phyloP scores from a whole-genome alignment of 2,113 vertebrate genomes.

The Prunella himalayana region DNA sequence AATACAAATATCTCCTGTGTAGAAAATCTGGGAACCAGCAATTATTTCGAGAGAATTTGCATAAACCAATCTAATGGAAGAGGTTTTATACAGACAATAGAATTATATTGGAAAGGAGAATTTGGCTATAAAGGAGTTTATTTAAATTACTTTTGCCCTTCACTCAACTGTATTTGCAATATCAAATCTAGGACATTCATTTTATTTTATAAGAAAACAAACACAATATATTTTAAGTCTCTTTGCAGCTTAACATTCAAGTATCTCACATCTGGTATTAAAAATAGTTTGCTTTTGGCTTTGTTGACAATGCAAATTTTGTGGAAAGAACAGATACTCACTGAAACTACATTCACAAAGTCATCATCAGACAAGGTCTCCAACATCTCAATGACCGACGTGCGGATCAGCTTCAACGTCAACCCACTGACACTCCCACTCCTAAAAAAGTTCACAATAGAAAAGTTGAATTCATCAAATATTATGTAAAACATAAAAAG shows the following conservation, averaged over 20 bases:
- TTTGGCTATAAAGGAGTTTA: background rate
- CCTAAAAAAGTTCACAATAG: constrained; percentile 55
- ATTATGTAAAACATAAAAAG: background rate
- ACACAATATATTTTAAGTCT: background rate
- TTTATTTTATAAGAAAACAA: background rate
- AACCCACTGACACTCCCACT: constrained; percentile 96
- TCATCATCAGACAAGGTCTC: constrained; percentile 97
- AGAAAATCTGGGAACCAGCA: background rate
- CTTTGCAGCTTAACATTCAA: background rate
- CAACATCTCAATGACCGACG: constrained; percentile 95
- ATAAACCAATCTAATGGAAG: background rate
- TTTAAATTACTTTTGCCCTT: background rate
- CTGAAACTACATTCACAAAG: constrained; percentile 97
- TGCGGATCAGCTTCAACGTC: constrained; percentile 93
- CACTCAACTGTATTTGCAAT: background rate
- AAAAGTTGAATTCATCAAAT: background rate
- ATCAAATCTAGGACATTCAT: background rate
- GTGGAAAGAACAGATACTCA: constrained; percentile 74
- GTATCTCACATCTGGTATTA: background rate
- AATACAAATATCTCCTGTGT: background rate
- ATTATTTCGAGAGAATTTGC: background rate
- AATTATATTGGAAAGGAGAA: background rate
- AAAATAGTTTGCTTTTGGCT: background rate
- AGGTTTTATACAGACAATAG: background rate
- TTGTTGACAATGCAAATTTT: background rate